A percentile compares a stretch with the other conserved stretches of the same genome.
Conservation (phyloP, 64 coral and sea anemone species). For the Montipora cactus region DNA sequence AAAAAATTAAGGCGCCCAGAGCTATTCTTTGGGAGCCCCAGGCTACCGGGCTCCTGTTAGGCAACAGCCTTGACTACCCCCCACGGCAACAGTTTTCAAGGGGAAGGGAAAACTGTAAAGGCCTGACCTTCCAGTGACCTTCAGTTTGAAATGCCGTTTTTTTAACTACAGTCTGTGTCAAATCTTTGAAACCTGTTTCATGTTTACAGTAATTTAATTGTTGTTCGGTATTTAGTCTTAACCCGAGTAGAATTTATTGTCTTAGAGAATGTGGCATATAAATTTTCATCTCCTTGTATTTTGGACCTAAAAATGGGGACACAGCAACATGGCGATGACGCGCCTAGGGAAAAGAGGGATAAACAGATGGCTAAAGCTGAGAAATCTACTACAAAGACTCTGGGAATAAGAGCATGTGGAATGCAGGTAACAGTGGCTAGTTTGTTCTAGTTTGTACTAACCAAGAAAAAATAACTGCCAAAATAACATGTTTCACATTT, state of each 20-base stretch:
- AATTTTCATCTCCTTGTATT: conserved; percentile 79
- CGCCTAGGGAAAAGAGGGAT: conserved; percentile 70
- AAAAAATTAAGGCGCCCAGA: too few relatives aligned
- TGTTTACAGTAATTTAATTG: not conserved
- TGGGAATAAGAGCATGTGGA: conserved; percentile 85
- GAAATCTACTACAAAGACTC: conserved; percentile 78
- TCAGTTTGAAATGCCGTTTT: too few relatives aligned
- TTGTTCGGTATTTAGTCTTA: not conserved
- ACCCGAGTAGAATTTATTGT: conserved; percentile 80
- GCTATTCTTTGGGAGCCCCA: too few relatives aligned
- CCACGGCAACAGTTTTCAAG: too few relatives aligned
- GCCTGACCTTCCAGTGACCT: too few relatives aligned
- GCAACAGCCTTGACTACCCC: too few relatives aligned
- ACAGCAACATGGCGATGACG: conserved; percentile 89
- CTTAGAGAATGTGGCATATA: conserved; percentile 85
- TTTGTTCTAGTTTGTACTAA: too few relatives aligned
- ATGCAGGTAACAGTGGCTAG: conserved; percentile 65
- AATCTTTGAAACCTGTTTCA: too few relatives aligned
- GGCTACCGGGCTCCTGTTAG: too few relatives aligned
- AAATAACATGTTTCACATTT: not conserved
- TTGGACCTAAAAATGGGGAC: conserved; percentile 93
- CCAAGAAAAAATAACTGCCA: too few relatives aligned
- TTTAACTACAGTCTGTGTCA: too few relatives aligned
- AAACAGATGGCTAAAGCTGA: conserved; percentile 76
- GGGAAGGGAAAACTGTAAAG: too few relatives aligned